These are phyloP conservation scores for Carcinoscorpius rotundicauda DNA, from an alignment of 1,140 invertebrate genomes.

Conservation along the genomic window DNA sequence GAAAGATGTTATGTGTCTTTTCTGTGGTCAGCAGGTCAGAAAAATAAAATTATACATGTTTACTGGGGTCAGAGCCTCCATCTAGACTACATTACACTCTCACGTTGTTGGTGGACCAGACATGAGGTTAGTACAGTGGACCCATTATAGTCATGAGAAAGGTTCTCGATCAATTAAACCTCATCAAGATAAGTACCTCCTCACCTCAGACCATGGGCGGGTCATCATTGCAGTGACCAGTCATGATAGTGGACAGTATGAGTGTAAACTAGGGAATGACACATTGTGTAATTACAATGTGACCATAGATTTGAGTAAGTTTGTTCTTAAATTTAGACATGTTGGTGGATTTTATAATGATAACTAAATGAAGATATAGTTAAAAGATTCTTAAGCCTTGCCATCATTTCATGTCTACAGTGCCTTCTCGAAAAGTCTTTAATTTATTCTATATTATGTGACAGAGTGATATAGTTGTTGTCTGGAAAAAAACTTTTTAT, in stretches of 20 bases:
- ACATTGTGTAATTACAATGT: conserved; percentile 82
- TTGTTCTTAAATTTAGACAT: background rate
- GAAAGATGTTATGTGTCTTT: background rate
- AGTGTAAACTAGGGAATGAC: conserved; percentile 69
- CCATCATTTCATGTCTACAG: no score
- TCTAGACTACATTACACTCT: conserved; percentile 79
- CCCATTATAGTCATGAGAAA: conserved; percentile 77
- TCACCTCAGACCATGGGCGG: conserved; percentile 77
- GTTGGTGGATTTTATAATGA: no score
- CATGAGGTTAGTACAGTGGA: conserved; percentile 29
- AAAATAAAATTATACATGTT: conserved; percentile 66
- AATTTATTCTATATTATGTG: no score
- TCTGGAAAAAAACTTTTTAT: no score
- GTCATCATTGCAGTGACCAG: conserved; percentile 81
- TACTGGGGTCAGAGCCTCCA: conserved; percentile 88
- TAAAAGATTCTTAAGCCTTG: background rate
- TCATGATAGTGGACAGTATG: conserved; percentile 74
- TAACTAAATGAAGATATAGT: no score
- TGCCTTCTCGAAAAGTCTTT: no score
- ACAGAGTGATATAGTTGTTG: no score
- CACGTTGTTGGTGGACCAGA: conserved; percentile 34
- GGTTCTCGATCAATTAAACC: conserved; percentile 48
- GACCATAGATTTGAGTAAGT: conserved; percentile 60
- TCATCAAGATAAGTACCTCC: conserved; percentile 78
- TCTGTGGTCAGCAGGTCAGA: conserved; percentile 37